A percentile compares a stretch with the other conserved stretches of the same genome.
These are phyloP conservation scores for Agonopterix arenella DNA, from an alignment of 2,888 invertebrate genomes.

Conservation along the genomic window DNA sequence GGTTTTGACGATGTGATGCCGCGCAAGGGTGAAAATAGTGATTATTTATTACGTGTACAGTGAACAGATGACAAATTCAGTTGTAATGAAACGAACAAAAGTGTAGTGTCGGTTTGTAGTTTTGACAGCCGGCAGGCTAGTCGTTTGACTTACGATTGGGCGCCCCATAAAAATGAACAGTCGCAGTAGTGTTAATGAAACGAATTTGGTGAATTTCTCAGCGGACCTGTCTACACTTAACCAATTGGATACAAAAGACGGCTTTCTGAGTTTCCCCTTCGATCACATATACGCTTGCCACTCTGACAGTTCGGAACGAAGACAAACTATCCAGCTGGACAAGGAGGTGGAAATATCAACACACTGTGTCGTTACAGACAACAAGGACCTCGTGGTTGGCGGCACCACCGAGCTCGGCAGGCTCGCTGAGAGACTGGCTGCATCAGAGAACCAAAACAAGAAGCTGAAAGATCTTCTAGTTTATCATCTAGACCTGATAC, in stretches of 20 bases:
- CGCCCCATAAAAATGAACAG: conserved; percentile 29
- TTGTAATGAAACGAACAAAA: conserved; percentile 61
- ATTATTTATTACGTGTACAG: conserved; percentile 21
- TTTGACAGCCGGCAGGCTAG: conserved; percentile 71
- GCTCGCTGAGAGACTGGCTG: conserved; percentile 52
- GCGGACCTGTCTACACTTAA: conserved; percentile 54
- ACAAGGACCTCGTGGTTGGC: conserved; percentile 28
- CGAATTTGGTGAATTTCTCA: conserved; percentile 69
- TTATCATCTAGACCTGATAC: conserved; percentile 90
- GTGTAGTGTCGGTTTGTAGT: conserved; percentile 45
- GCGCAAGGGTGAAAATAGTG: conserved; percentile 25
- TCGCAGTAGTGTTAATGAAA: conserved; percentile 68
- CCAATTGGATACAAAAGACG: conserved; percentile 67
- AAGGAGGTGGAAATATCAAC: conserved; percentile 58
- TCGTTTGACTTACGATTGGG: conserved; percentile 47
- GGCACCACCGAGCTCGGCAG: conserved; percentile 30
- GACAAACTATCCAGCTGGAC: conserved; percentile 45
- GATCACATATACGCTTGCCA: conserved; percentile 86
- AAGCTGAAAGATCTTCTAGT: conserved; percentile 87
- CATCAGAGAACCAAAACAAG: conserved; percentile 76
- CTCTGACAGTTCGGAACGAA: conserved; percentile 51
- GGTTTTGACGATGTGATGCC: conserved; percentile 57
- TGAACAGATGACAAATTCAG: conserved; percentile 28
- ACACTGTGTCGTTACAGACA: conserved; percentile 42
- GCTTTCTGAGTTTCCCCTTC: conserved; percentile 79